A percentile compares a stretch with the other conserved stretches of the same genome.
Conservation (phyloP, 2,888 invertebrate species). For the Acronicta psi region DNA sequence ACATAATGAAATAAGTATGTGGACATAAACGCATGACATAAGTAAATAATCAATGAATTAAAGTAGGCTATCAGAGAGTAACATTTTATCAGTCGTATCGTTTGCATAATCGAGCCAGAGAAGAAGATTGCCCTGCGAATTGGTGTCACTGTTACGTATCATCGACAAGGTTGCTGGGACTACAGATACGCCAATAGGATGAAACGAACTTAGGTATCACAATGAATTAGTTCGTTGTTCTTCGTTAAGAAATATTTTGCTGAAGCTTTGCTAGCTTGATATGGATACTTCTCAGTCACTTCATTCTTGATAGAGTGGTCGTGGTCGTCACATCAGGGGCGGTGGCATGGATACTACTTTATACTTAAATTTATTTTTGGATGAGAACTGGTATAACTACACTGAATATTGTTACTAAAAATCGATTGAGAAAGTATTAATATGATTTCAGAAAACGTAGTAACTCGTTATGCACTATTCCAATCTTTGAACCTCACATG, state of each 20-base stretch:
- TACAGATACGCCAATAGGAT: conserved; percentile 9
- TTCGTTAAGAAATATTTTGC: too few species aligned
- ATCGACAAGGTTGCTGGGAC: conserved; percentile 43
- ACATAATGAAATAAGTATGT: conserved; percentile 12
- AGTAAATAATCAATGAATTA: conserved; percentile 28
- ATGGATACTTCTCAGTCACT: too few species aligned
- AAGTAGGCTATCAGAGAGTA: conserved; percentile 30
- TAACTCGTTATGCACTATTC: conserved; percentile 28
- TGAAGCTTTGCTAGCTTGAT: too few species aligned
- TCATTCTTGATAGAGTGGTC: too few species aligned
- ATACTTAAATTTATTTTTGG: too few species aligned
- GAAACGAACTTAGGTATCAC: too few species aligned
- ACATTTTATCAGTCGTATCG: conserved; percentile 45
- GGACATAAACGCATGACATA: conserved; percentile 9
- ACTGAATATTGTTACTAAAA: too few species aligned
- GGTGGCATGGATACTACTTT: too few species aligned
- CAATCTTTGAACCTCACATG: conserved; percentile 31
- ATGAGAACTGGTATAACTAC: too few species aligned
- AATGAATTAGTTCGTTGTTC: too few species aligned
- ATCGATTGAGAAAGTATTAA: too few species aligned
- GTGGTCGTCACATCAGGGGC: too few species aligned
- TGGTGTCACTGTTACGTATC: conserved; percentile 49
- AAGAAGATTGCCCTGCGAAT: conserved; percentile 46
- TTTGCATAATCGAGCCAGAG: conserved; percentile 56
- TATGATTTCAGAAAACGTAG: conserved; percentile 3